Base-by-base conservation (phyloP, 2,113 vertebrate genomes). In the Dasyornis broadbenti region DNA sequence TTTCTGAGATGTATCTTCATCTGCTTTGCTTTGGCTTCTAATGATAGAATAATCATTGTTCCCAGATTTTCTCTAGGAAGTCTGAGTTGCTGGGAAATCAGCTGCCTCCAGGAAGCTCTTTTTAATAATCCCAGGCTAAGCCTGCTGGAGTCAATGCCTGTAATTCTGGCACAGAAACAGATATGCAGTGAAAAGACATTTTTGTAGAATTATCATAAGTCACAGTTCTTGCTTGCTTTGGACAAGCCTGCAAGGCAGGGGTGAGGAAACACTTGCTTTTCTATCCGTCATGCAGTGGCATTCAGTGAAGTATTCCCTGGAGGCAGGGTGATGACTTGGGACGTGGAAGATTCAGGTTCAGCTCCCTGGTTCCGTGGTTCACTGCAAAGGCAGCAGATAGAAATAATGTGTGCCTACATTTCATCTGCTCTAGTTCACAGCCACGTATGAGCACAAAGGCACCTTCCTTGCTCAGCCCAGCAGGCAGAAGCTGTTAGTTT, bases 401-500 rank as follows among this genome's bases (percentile, higher is more conserved):
- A 70, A 90, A 61, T 86, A 87, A 66, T 53, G 22, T 11, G 39
- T 70, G 63, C 33, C 80, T 30, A 23, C 63, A 90, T 92, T 93
- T 96, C 64, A 65, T 86, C 76, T 93, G 92, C 88, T 96, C 64
- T 21, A 78, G 90, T 89, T 97, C 13, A 7, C 86, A 94, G 72
- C 50, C 68, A 40, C 0, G 0, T n/a, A 3, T 14, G 64, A 90
- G 50, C 15, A 54, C 75, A 94, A 90, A 94, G 82, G 35, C 71
- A 75, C 80, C 52, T 78, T 86, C 50, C 45, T 28, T 35, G 35
- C 88, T 66, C 24, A 12, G 63, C 64, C 75, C 71, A 73, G 78
- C 82, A 90, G 75, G 42, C 68, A 73, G 45, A 82, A 86, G 33
- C 49, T 42, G 71, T 59, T 50, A 28, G 49, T 66, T 93, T 92